Base-by-base conservation (phyloP, 2,113 vertebrate genomes). In the Carassius carassius region DNA sequence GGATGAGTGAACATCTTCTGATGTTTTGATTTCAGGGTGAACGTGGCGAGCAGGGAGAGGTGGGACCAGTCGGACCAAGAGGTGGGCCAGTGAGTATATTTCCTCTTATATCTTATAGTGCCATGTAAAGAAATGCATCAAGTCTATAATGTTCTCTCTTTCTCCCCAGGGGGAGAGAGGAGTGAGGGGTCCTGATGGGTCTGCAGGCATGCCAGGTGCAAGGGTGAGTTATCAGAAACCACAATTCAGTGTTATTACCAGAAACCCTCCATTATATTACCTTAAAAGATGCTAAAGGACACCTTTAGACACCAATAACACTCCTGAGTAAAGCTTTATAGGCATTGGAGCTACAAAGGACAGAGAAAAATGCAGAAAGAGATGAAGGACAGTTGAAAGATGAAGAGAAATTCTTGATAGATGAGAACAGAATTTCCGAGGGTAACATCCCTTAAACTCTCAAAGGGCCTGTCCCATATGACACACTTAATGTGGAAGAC, bases 21-120 rank as follows among this genome's bases (percentile, higher is more conserved):
- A 60, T 81, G 58, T 78, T 73, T 23, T 62, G 62, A 84, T 90
- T 91, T 85, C 88, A 99, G 98, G 98, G 98, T 25, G 95, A 96
- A 63, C 96, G 92, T 69, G 98, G 98, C 0, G 96, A 96, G 13
- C 95, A 97, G 84, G 98, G 98, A 69, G 96, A 96, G 91, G 92
- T 94, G 35, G 98, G 98, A 86, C 96, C 96, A 16, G 86, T 92
- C 13, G 98, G 98, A 92, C 91, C 96, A 44, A 92, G 89, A 87
- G 98, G 97, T 75, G 95, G 96, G 92, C 92, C 96, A 84, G 98
- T 99, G 91, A 97, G 97, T 97, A 90, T 25, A 72, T 19, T 41
- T 84, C 56, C 56, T 13, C 16, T 54, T 63, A 0, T 5, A 76
- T 12, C 73, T 35, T 72, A 81, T 10, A 41, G 17, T 17, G 58